phyloP scores from a whole-genome alignment of 2,113 vertebrate genomes.

The Reinhardtius hippoglossoides region DNA sequence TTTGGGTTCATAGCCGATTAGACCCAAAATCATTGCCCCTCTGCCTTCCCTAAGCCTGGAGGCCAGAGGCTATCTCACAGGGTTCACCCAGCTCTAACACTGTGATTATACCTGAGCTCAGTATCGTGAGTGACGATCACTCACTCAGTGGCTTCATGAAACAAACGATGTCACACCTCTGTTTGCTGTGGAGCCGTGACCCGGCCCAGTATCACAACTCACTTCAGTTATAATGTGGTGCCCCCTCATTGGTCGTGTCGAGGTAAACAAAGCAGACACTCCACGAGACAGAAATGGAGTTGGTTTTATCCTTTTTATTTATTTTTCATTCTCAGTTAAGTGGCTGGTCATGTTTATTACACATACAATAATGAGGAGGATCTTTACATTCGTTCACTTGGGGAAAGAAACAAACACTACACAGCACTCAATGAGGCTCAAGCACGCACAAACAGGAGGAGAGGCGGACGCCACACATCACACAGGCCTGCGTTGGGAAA shows the following conservation, averaged over 20 bases:
- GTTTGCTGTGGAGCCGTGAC: background rate
- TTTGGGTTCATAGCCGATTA: background rate
- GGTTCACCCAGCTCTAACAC: background rate
- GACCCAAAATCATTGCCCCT: background rate
- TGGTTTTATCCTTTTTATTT: conserved; percentile 62
- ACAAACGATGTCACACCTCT: background rate
- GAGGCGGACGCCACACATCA: conserved; percentile 32
- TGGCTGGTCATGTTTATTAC: conserved; percentile 77
- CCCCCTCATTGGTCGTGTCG: too few species aligned
- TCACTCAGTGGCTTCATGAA: background rate
- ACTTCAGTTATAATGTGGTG: too few species aligned
- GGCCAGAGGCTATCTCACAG: background rate
- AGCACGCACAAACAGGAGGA: conserved; percentile 33
- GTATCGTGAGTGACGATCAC: background rate
- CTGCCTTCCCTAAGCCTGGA: background rate
- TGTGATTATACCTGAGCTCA: background rate
- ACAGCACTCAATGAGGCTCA: conserved; percentile 43
- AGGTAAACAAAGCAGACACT: conserved; percentile 1
- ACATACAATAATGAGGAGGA: conserved; percentile 64
- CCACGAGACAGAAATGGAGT: conserved; percentile 8
- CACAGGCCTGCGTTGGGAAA: conserved; percentile 29
- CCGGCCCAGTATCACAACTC: background rate
- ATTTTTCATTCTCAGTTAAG: conserved; percentile 79
- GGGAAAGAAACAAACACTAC: conserved; percentile 18
- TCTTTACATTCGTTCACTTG: conserved; percentile 76